These are phyloP conservation scores for Heliothis peltigera DNA, from an alignment of 2,888 invertebrate species.

Conservation along the genomic window DNA sequence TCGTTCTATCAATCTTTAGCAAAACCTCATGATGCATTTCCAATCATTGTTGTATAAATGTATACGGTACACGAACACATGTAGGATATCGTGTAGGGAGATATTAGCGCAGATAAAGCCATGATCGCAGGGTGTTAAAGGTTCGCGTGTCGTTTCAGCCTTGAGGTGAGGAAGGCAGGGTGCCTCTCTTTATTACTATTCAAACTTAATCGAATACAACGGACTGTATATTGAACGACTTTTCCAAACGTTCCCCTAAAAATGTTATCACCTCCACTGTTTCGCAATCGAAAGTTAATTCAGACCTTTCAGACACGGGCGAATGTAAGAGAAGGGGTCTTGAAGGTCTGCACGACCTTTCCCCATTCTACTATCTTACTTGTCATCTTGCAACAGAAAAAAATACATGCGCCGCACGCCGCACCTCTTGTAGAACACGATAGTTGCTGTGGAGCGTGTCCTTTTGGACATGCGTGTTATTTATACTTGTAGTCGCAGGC, in stretches of 20 bases:
- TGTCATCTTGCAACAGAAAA: too few species aligned
- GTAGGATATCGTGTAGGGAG: slow-evolving; percentile 58
- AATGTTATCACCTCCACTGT: slow-evolving; percentile 60
- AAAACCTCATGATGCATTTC: slow-evolving; percentile 40
- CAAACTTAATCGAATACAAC: slow-evolving; percentile 82
- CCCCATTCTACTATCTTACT: too few species aligned
- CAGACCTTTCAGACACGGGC: slow-evolving; percentile 13
- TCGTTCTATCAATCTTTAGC: slow-evolving; percentile 9
- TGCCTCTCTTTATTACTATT: slow-evolving; percentile 78
- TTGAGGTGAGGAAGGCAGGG: slow-evolving; percentile 67
- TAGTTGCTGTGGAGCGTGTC: too few species aligned
- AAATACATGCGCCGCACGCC: too few species aligned
- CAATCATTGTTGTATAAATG: slow-evolving; percentile 25
- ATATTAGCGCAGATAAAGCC: slow-evolving; percentile 78
- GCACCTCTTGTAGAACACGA: too few species aligned
- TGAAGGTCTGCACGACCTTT: too few species aligned
- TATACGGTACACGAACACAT: slow-evolving; percentile 40
- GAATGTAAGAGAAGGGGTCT: too few species aligned
- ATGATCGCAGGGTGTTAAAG: slow-evolving; percentile 69
- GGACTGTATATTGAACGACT: slow-evolving; percentile 70
- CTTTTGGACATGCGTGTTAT: too few species aligned
- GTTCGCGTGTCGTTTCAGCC: slow-evolving; percentile 80
- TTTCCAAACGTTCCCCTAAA: slow-evolving; percentile 64
- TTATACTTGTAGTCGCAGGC: too few species aligned
- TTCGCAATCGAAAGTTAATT: slow-evolving; percentile 39